phyloP scores from a whole-genome alignment of 2,888 invertebrate genomes.

The Meloe dianella region DNA sequence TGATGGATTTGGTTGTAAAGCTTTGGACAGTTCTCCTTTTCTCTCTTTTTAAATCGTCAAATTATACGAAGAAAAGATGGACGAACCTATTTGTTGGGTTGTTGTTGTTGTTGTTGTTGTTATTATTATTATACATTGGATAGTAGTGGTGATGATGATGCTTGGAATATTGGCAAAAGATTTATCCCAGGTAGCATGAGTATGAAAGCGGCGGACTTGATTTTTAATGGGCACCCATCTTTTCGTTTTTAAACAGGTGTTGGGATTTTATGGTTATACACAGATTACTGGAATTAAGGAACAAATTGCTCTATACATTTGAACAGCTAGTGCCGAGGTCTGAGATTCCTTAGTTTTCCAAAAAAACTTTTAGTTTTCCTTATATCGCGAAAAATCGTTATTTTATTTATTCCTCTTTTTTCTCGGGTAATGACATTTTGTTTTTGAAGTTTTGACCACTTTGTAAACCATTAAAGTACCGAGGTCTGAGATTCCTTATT shows the following conservation, averaged over 20 bases:
- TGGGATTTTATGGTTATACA: conserved; percentile 36
- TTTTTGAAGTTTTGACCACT: no score
- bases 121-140: no score
- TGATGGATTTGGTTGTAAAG: conserved; percentile 11
- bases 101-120: not conserved
- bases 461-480: no score
- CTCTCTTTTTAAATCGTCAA: not conserved
- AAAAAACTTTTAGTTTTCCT: no score
- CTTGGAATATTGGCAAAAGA: conserved; percentile 3
- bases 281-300: conserved; percentile 25
- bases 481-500: no score
- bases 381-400: no score
- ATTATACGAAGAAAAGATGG: conserved; percentile 1
- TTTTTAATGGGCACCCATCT: conserved; percentile 10
- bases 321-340: no score
- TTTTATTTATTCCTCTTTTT: no score
- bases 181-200: conserved; percentile 1
- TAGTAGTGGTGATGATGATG: not conserved
- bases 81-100: conserved; percentile 2
- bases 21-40: conserved; percentile 2
- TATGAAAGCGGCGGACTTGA: conserved; percentile 3
- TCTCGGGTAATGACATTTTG: no score
- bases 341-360: no score
- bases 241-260: conserved; percentile 38
- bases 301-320: no score